phyloP scores from a whole-genome alignment of 2,888 invertebrate genomes.

The Eugnorisma glareosa region DNA sequence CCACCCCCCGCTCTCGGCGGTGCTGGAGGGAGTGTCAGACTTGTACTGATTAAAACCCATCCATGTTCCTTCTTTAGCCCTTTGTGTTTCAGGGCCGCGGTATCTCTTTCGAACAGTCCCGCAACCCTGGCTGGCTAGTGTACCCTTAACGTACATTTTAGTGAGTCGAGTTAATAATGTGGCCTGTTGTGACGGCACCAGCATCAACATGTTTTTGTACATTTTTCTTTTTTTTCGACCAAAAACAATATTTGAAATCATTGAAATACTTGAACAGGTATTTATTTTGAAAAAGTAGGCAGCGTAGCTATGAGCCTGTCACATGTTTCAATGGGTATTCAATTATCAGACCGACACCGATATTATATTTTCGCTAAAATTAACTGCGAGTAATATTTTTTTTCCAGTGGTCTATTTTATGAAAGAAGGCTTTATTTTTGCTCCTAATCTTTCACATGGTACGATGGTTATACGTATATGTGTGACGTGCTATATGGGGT shows the following conservation, averaged over 20 bases:
- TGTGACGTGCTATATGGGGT: background rate
- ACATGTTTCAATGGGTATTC: background rate
- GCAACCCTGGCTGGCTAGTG: too few relatives aligned
- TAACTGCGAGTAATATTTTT: background rate
- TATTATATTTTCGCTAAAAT: background rate
- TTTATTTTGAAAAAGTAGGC: background rate
- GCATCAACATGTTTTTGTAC: too few relatives aligned
- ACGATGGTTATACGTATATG: too few relatives aligned
- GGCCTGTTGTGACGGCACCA: background rate
- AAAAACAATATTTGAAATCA: too few relatives aligned
- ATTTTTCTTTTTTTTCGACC: too few relatives aligned
- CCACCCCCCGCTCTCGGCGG: too few relatives aligned
- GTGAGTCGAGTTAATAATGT: background rate
- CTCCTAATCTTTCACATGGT: background rate
- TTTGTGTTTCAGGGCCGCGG: too few relatives aligned
- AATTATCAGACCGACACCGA: background rate
- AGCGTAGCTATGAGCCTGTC: background rate
- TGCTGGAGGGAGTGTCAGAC: too few relatives aligned
- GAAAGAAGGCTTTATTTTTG: background rate
- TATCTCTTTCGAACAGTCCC: too few relatives aligned
- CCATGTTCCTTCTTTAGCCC: too few relatives aligned
- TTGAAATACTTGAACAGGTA: background rate
- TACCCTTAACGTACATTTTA: too few relatives aligned
- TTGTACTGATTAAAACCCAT: too few relatives aligned
- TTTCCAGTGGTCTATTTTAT: background rate